Conservation (phyloP, 2,888 invertebrate genomes). For the Tridacna crocea region DNA sequence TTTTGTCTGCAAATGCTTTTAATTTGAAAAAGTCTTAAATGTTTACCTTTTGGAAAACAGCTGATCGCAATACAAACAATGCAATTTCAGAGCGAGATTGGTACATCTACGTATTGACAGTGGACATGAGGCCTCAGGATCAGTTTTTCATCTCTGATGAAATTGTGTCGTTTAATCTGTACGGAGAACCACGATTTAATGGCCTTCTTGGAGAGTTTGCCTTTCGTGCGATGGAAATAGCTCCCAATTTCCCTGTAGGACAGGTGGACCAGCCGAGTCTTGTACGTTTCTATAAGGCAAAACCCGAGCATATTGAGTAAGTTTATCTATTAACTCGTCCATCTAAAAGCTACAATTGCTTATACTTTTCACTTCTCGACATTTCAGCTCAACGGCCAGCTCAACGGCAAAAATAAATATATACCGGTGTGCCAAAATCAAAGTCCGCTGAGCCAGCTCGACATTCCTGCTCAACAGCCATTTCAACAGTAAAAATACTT, state of each 20-base stretch:
- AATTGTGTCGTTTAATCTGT: conserved; percentile 34
- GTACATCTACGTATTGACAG: conserved; percentile 40
- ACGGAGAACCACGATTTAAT: conserved; percentile 25
- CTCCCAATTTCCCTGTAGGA: background rate
- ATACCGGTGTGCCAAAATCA: too few relatives aligned
- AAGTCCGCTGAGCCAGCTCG: too few relatives aligned
- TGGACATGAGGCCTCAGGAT: background rate
- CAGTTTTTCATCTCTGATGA: conserved; percentile 5
- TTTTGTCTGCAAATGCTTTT: background rate
- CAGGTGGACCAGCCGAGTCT: background rate
- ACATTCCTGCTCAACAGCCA: too few relatives aligned
- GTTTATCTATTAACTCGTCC: background rate
- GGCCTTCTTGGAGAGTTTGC: background rate
- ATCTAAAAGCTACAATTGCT: background rate
- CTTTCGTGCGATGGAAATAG: background rate
- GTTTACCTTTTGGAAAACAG: too few relatives aligned
- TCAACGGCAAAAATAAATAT: too few relatives aligned
- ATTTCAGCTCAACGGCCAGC: too few relatives aligned
- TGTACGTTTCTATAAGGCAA: background rate
- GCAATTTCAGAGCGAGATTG: conserved; percentile 41
- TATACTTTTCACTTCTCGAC: too few relatives aligned
- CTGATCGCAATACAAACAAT: too few relatives aligned
- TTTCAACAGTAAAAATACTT: too few relatives aligned
- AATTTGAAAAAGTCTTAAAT: too few relatives aligned
- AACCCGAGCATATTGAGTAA: conserved; percentile 1